These are phyloP conservation scores for Hippocampus mohnikei DNA, from an alignment of 2,113 vertebrate genomes.

Conservation along the genomic window DNA sequence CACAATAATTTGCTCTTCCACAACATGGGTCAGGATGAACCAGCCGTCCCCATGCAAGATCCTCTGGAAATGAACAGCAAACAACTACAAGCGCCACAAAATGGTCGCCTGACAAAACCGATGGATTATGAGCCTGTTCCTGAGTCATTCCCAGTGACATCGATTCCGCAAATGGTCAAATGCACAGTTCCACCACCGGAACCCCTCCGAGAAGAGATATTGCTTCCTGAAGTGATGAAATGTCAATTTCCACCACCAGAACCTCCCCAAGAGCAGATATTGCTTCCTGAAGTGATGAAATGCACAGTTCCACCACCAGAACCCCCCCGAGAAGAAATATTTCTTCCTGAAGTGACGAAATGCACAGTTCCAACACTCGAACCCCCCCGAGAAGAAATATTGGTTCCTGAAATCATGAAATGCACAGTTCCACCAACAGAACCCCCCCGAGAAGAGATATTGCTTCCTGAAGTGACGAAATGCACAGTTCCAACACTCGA, in stretches of 20 bases:
- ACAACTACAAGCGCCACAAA: slow-evolving; percentile 30
- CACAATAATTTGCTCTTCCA: slow-evolving; percentile 32
- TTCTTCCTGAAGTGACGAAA: slow-evolving; percentile 7
- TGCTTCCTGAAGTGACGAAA: slow-evolving; percentile 4
- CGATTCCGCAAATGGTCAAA: slow-evolving; percentile 5
- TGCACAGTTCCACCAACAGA: slow-evolving; percentile 17
- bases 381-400: slow-evolving; percentile 6
- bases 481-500: slow-evolving; percentile 15
- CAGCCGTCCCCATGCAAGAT: slow-evolving; percentile 29
- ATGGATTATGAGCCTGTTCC: slow-evolving; percentile 16
- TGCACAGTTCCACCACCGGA: slow-evolving; percentile 19
- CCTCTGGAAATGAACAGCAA: slow-evolving; percentile 39
- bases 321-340: background rate
- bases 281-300: slow-evolving; percentile 6
- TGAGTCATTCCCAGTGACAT: slow-evolving; percentile 16
- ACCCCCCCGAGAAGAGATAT: background rate
- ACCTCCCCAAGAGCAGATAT: background rate
- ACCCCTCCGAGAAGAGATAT: slow-evolving; percentile 6
- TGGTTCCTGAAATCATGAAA: slow-evolving; percentile 7
- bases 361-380: slow-evolving; percentile 17
- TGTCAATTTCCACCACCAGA: slow-evolving; percentile 17
- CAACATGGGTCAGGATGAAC: slow-evolving; percentile 64
- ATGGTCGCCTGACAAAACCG: slow-evolving; percentile 20
- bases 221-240: slow-evolving; percentile 10
- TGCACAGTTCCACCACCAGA: slow-evolving; percentile 15